phyloP scores from a whole-genome alignment of 2,797 vertebrate species.

The Mergus octosetaceus region DNA sequence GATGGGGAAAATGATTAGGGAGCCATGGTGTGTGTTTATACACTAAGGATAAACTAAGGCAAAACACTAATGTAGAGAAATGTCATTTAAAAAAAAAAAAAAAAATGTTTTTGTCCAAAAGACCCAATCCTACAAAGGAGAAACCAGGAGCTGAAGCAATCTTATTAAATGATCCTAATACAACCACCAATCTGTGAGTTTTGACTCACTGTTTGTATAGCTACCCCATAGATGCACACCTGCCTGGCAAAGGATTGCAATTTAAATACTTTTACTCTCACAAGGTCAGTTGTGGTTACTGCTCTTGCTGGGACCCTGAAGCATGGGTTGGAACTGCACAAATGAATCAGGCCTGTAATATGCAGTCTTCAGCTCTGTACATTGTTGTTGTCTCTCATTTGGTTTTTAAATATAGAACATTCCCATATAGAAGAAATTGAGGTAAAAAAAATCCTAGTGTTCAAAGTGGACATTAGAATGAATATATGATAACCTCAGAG shows the following conservation, averaged over 20 bases:
- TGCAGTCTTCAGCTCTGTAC: constrained; percentile 23
- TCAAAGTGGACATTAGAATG: neutral
- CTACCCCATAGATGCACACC: neutral
- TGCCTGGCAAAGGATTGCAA: constrained; percentile 1
- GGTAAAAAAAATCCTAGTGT: neutral
- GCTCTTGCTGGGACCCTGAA: constrained; percentile 10
- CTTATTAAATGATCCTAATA: neutral
- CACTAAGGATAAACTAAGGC: neutral
- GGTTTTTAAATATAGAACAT: neutral
- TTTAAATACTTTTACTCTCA: constrained; percentile 27
- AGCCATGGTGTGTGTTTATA: fast-evolving
- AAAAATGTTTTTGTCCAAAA: neutral
- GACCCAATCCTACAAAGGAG: neutral
- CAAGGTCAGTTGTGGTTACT: constrained; percentile 40
- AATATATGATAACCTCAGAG: neutral
- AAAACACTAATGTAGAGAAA: neutral
- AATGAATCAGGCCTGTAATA: constrained; percentile 43
- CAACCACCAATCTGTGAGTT: neutral
- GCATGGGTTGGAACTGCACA: constrained; percentile 37
- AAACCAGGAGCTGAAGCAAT: neutral
- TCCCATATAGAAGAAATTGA: neutral
- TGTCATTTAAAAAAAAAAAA: neutral
- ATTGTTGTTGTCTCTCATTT: neutral
- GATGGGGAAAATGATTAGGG: neutral
- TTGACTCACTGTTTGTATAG: constrained; percentile 39